Conservation (phyloP, 2,888 invertebrate species). For the Hydrotaea cyrtoneurina region DNA sequence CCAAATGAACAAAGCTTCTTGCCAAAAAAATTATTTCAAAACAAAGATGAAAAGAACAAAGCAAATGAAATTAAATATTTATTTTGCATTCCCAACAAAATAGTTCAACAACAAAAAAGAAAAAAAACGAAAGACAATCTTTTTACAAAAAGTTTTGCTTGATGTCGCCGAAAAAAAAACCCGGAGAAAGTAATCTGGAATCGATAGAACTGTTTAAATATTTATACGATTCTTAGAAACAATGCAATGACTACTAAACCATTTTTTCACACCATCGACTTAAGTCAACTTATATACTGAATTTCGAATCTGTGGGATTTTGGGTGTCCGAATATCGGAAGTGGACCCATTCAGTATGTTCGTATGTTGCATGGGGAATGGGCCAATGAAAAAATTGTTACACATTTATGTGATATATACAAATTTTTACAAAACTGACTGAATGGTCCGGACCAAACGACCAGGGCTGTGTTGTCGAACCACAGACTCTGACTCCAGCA, state of each 20-base stretch:
- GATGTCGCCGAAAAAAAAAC: neutral
- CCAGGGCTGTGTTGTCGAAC: no score
- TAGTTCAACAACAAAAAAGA: slow-evolving; percentile 17
- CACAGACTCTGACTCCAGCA: no score
- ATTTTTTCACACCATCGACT: no score
- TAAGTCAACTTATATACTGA: no score
- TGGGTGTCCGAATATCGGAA: no score
- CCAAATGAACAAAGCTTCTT: slow-evolving; percentile 68
- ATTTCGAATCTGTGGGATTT: no score
- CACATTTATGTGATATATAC: no score
- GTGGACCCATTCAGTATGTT: no score
- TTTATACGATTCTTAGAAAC: neutral
- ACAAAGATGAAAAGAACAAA: slow-evolving; percentile 17
- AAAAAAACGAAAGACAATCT: slow-evolving; percentile 72
- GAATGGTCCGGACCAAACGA: no score
- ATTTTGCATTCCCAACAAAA: slow-evolving; percentile 38
- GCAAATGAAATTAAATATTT: slow-evolving; percentile 50
- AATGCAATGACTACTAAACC: neutral
- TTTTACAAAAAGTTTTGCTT: slow-evolving; percentile 70
- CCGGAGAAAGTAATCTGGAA: neutral
- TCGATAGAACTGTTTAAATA: neutral
- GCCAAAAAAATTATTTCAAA: slow-evolving; percentile 42
- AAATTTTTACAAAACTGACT: no score
- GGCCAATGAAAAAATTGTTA: no score
- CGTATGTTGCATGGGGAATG: no score